Conservation (phyloP, 2,888 invertebrate genomes). For the Galerucella pusilla region DNA sequence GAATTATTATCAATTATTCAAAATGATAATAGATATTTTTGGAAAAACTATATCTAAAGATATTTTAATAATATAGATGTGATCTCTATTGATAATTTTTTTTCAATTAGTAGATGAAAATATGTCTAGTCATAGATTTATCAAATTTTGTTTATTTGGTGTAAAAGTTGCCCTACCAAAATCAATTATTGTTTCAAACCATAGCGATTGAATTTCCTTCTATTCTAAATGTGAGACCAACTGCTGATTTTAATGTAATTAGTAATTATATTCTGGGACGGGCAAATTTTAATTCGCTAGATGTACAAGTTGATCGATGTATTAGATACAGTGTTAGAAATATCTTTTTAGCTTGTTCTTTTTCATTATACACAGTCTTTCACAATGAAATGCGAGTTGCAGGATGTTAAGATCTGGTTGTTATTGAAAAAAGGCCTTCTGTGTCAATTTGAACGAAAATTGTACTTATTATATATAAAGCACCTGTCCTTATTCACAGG, state of each 20-base stretch:
- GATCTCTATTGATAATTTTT: slow-evolving; percentile 15
- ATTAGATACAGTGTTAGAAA: slow-evolving; percentile 22
- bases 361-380: neutral
- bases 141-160: slow-evolving; percentile 14
- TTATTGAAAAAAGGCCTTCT: slow-evolving; percentile 16
- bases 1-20: neutral
- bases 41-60: slow-evolving; percentile 4
- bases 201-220: too few relatives aligned
- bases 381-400: neutral
- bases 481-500: slow-evolving; percentile 26
- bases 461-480: slow-evolving; percentile 26
- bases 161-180: neutral
- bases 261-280: neutral
- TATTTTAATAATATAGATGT: slow-evolving; percentile 24
- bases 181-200: neutral
- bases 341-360: slow-evolving; percentile 6
- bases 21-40: neutral
- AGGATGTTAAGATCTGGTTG: slow-evolving; percentile 22
- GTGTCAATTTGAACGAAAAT: slow-evolving; percentile 22
- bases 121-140: slow-evolving; percentile 20
- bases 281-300: slow-evolving; percentile 2
- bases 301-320: slow-evolving; percentile 20
- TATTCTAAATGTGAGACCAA: too few relatives aligned
- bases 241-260: neutral
- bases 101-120: slow-evolving; percentile 7